Percentiles rank a stretch among this genome's conserved stretches.
These are phyloP conservation scores for Ypsolopha sequella DNA, from an alignment of 2,888 invertebrate species.

Conservation along the genomic window DNA sequence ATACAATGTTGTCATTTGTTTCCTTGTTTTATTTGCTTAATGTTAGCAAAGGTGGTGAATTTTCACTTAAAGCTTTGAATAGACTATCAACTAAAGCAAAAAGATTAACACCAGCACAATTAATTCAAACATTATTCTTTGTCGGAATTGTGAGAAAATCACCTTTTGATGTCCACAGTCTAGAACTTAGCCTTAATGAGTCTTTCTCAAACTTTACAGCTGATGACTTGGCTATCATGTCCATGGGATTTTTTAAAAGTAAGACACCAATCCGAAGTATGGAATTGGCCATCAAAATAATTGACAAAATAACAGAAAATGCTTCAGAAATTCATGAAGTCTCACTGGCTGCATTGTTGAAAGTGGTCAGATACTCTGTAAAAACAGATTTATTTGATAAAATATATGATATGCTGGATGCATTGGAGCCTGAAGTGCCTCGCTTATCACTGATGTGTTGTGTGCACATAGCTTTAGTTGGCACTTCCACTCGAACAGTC, in stretches of 20 bases:
- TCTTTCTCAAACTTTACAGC: conserved; percentile 67
- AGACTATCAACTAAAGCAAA: conserved; percentile 69
- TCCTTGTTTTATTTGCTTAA: conserved; percentile 76
- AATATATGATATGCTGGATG: conserved; percentile 64
- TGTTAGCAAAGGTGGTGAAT: conserved; percentile 68
- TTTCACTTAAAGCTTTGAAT: conserved; percentile 60
- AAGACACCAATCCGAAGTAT: conserved; percentile 72
- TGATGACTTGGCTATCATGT: conserved; percentile 78
- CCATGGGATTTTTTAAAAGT: conserved; percentile 85
- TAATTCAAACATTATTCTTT: conserved; percentile 77
- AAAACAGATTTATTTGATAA: conserved; percentile 37
- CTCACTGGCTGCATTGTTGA: conserved; percentile 74
- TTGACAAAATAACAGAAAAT: conserved; percentile 61
- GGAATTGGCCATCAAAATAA: conserved; percentile 57
- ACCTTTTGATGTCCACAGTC: conserved; percentile 73
- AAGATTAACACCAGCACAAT: conserved; percentile 70
- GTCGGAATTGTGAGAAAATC: conserved; percentile 71
- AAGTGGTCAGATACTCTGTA: conserved; percentile 73
- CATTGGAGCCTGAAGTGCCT: conserved; percentile 64
- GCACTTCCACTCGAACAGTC: conserved; percentile 56
- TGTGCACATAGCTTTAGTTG: conserved; percentile 75
- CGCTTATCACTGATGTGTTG: conserved; percentile 73
- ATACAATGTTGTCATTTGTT: conserved; percentile 68
- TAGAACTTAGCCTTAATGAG: conserved; percentile 70
- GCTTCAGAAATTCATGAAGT: conserved; percentile 72